These are phyloP conservation scores for Scaeva pyrastri DNA, from an alignment of 2,888 invertebrate species.

Conservation along the genomic window DNA sequence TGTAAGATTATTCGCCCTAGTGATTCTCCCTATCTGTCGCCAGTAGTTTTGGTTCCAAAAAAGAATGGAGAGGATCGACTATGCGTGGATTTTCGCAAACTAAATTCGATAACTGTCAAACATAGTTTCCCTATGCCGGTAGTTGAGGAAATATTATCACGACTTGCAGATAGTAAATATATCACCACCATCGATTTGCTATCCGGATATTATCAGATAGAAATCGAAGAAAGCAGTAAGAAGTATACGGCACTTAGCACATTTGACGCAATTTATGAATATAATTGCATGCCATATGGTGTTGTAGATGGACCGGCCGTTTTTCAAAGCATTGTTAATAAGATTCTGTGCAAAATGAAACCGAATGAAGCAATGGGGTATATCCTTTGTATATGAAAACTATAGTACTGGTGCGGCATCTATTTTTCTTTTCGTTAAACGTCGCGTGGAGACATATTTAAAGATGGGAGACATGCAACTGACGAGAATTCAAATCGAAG, in stretches of 20 bases:
- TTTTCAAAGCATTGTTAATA: background rate
- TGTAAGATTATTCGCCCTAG: background rate
- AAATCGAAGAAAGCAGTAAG: background rate
- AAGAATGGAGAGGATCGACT: background rate
- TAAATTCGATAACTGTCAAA: background rate
- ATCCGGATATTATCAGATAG: background rate
- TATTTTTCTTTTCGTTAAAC: too few relatives aligned
- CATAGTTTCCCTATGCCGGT: background rate
- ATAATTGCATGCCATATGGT: slow-evolving; percentile 8
- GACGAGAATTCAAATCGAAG: too few relatives aligned
- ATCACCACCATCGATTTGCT: background rate
- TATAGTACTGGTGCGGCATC: too few relatives aligned
- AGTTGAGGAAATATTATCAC: background rate
- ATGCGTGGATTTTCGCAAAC: background rate
- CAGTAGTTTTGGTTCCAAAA: background rate
- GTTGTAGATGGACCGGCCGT: background rate
- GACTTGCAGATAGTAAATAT: background rate
- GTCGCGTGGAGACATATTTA: too few relatives aligned
- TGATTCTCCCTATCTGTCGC: background rate
- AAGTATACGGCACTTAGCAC: background rate
- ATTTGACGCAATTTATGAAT: slow-evolving; percentile 13
- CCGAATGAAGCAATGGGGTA: background rate
- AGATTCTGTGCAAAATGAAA: background rate
- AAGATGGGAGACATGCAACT: too few relatives aligned
- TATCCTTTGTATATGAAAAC: too few relatives aligned